A percentile compares a stretch with the other conserved stretches of the same genome.
phyloP scores from a whole-genome alignment of 2,888 invertebrate species.

The Cerceris rybyensis region DNA sequence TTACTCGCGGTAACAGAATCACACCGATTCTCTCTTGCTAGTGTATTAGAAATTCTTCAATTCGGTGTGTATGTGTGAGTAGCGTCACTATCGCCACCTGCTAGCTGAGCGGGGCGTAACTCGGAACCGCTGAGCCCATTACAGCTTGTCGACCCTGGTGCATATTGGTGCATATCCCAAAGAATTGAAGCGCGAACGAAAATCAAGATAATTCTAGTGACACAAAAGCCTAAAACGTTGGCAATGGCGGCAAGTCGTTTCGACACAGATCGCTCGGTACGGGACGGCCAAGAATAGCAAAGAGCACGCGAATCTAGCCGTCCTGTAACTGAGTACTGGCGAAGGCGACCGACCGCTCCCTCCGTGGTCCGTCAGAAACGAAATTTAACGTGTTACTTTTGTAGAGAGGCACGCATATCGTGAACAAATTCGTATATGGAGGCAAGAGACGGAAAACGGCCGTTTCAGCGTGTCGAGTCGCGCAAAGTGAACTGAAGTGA shows the following conservation, averaged over 20 bases:
- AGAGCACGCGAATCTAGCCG: conserved; percentile 76
- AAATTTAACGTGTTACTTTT: conserved; percentile 48
- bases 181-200: neutral
- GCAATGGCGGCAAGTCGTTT: conserved; percentile 55
- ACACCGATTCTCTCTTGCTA: no score
- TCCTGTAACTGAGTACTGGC: conserved; percentile 63
- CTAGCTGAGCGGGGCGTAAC: no score
- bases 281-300: conserved; percentile 76
- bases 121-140: no score
- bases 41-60: no score
- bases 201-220: conserved; percentile 21
- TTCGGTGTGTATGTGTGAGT: no score
- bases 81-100: no score
- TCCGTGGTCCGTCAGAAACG: conserved; percentile 67
- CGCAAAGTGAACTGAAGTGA: conserved; percentile 67
- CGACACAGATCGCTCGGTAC: conserved; percentile 56
- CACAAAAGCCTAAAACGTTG: conserved; percentile 17
- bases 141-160: no score
- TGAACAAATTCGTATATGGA: conserved; percentile 70
- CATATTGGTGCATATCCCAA: neutral
- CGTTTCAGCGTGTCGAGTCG: conserved; percentile 70
- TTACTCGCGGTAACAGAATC: no score
- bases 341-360: conserved; percentile 73
- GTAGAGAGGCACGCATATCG: conserved; percentile 44
- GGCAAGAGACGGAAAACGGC: conserved; percentile 65